phyloP scores from a whole-genome alignment of 37 sponge, comb jelly and placozoan species.

The Sycon ciliatum region DNA sequence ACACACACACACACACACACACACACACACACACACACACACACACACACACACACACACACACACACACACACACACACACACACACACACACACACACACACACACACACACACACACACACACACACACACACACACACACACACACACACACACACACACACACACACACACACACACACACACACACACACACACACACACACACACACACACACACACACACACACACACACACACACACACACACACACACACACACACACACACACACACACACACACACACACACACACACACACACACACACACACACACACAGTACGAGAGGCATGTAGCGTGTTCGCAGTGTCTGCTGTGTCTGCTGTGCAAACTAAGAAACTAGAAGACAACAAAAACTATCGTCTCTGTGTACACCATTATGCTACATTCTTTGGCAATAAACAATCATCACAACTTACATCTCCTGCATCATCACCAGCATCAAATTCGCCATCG shows the following conservation, averaged over 20 bases:
- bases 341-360: no score
- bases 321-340: neutral
- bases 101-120: slow-evolving; percentile 5
- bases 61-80: slow-evolving; percentile 33
- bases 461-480: slow-evolving; percentile 22
- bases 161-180: neutral
- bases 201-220: neutral
- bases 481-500: slow-evolving; percentile 46
- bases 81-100: slow-evolving; percentile 31
- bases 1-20: slow-evolving; percentile 37
- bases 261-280: neutral
- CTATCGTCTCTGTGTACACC: no score
- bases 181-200: neutral
- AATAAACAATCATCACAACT: neutral
- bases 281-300: slow-evolving; percentile 5
- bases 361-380: no score
- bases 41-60: slow-evolving; percentile 25
- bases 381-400: no score
- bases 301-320: slow-evolving; percentile 12
- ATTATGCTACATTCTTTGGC: neutral
- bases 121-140: slow-evolving; percentile 19
- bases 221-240: neutral
- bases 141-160: slow-evolving; percentile 19
- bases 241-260: slow-evolving; percentile 17
- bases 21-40: slow-evolving; percentile 31